phyloP scores from a whole-genome alignment of 2,888 invertebrate genomes.

The Nineta flava region DNA sequence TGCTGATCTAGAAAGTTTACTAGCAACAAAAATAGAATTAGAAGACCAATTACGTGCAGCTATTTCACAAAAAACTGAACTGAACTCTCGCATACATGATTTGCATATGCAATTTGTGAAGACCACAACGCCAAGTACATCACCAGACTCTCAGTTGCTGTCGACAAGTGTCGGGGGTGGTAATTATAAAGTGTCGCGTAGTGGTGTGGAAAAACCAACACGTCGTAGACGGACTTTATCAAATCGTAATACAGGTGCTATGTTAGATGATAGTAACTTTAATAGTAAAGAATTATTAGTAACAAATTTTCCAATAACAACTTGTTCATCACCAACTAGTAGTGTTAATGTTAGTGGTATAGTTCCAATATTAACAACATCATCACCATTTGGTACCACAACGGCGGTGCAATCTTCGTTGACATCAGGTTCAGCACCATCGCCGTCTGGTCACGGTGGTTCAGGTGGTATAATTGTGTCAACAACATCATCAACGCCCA shows the following conservation, averaged over 20 bases:
- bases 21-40: constrained; percentile 37
- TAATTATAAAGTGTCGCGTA: neutral
- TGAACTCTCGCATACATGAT: constrained; percentile 39
- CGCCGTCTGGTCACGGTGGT: constrained; percentile 6
- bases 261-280: neutral
- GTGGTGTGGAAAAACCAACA: constrained; percentile 3
- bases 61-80: constrained; percentile 37
- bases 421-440: too few species aligned
- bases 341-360: too few species aligned
- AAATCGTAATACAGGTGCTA: constrained; percentile 11
- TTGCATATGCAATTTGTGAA: constrained; percentile 32
- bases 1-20: constrained; percentile 42
- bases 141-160: constrained; percentile 10
- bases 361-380: too few species aligned
- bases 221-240: constrained; percentile 5
- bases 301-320: neutral
- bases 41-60: constrained; percentile 42
- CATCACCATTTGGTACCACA: too few species aligned
- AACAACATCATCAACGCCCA: constrained; percentile 5
- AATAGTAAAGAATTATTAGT: neutral
- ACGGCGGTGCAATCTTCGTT: too few species aligned
- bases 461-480: constrained; percentile 14
- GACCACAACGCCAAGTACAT: constrained; percentile 23
- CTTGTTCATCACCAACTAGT: neutral
- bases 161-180: neutral